Conservation (phyloP, 2,888 invertebrate species). For the Tipula helvola region DNA sequence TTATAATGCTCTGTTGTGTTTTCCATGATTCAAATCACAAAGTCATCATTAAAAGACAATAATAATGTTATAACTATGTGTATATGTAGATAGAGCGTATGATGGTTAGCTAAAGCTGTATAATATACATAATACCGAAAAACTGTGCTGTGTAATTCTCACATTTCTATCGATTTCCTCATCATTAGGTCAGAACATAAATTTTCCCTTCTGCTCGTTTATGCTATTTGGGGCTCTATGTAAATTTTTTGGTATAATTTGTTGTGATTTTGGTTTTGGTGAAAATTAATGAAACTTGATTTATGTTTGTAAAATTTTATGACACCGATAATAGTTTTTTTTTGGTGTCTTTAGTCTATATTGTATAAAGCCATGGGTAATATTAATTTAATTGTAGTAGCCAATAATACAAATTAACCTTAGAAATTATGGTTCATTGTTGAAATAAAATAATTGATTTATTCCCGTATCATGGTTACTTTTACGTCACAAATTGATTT, state of each 20-base stretch:
- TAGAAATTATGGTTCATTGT: not conserved
- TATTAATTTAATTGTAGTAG: not conserved
- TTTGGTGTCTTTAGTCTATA: not conserved
- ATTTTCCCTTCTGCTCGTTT: not conserved
- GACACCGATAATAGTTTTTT: not conserved
- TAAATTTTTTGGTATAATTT: not conserved
- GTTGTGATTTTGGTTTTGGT: not conserved
- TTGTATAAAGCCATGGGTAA: not conserved
- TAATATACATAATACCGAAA: not conserved
- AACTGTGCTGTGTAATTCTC: slow-evolving; percentile 4
- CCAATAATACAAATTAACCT: not conserved
- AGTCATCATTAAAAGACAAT: slow-evolving; percentile 4
- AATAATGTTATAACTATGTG: not conserved
- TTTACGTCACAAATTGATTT: too few relatives aligned
- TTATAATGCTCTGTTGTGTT: not conserved
- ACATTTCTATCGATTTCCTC: not conserved
- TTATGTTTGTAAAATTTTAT: not conserved
- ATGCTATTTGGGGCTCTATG: not conserved
- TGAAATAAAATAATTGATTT: too few relatives aligned
- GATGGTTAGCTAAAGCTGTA: not conserved
- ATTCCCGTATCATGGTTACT: too few relatives aligned
- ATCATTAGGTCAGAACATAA: not conserved
- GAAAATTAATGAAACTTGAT: not conserved
- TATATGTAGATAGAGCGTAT: not conserved
- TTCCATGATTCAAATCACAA: not conserved